These are phyloP conservation scores for Muscina levida DNA, from an alignment of 2,888 invertebrate genomes.

Conservation along the genomic window DNA sequence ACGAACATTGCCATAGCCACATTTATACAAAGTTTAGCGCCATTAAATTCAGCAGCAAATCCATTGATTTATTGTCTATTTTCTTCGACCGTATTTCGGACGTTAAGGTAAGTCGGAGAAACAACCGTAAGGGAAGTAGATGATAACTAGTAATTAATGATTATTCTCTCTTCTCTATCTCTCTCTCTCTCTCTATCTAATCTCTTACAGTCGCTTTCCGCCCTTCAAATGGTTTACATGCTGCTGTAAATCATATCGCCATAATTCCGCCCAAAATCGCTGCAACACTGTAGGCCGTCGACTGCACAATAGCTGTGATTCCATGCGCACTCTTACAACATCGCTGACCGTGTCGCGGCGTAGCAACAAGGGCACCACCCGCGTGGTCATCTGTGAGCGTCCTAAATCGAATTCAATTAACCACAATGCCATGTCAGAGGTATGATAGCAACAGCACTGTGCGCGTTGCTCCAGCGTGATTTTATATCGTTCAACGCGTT, in stretches of 20 bases:
- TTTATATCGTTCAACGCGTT: conserved; percentile 59
- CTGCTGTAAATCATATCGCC: conserved; percentile 81
- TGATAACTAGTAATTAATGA: neutral
- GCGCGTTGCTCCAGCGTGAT: conserved; percentile 62
- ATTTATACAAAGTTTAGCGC: conserved; percentile 94
- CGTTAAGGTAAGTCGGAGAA: conserved; percentile 85
- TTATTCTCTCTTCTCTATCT: neutral
- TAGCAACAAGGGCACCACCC: conserved; percentile 76
- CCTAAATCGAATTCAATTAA: conserved; percentile 69
- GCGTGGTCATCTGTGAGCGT: conserved; percentile 76
- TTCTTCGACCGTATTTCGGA: conserved; percentile 92
- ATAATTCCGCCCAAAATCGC: conserved; percentile 75
- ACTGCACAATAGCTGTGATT: conserved; percentile 79
- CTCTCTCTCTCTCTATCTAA: conserved; percentile 40
- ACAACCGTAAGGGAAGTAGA: neutral
- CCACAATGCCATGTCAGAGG: conserved; percentile 77
- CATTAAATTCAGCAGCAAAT: conserved; percentile 95
- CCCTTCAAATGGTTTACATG: conserved; percentile 85
- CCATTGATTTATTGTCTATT: conserved; percentile 96
- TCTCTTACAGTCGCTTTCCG: conserved; percentile 80
- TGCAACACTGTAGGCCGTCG: conserved; percentile 78
- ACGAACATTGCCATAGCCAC: conserved; percentile 91
- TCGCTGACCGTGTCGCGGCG: conserved; percentile 78
- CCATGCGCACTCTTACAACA: conserved; percentile 79
- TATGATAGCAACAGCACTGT: conserved; percentile 75